Percentiles rank a stretch among this genome's conserved stretches.
These are phyloP conservation scores for Melanogrammus aeglefinus DNA, from an alignment of 2,797 vertebrate genomes.

Conservation along the genomic window DNA sequence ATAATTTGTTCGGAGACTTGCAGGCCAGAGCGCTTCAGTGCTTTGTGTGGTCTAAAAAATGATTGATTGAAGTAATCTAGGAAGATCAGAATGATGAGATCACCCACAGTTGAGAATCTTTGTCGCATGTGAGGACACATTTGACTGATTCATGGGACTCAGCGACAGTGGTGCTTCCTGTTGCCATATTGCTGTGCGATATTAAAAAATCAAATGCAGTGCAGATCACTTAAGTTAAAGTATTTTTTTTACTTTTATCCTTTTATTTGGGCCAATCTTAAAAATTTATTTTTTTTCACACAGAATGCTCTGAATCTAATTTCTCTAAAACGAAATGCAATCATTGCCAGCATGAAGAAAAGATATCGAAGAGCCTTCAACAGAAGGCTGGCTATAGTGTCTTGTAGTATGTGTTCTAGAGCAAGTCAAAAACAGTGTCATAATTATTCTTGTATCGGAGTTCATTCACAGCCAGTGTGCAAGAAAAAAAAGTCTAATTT, in stretches of 20 bases:
- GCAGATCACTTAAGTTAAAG: neutral
- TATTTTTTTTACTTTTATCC: neutral
- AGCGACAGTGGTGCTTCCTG: neutral
- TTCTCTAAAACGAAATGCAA: neutral
- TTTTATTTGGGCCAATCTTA: neutral
- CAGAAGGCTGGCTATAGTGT: neutral
- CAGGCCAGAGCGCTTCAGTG: neutral
- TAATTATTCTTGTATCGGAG: neutral
- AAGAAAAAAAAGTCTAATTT: conserved; percentile 7
- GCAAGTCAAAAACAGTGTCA: neutral
- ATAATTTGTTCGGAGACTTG: neutral
- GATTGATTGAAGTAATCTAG: neutral
- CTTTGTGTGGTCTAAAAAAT: neutral
- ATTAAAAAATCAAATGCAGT: neutral
- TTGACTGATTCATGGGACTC: neutral
- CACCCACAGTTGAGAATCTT: neutral
- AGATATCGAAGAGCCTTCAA: neutral
- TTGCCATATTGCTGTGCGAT: neutral
- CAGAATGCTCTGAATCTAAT: neutral
- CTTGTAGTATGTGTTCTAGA: neutral
- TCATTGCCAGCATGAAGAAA: neutral
- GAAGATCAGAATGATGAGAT: neutral
- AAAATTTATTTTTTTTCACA: neutral
- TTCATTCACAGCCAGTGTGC: conserved; percentile 15
- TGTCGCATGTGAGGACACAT: neutral